These are phyloP conservation scores for Guaruba guarouba DNA, from an alignment of 2,113 vertebrate species.

Conservation along the genomic window DNA sequence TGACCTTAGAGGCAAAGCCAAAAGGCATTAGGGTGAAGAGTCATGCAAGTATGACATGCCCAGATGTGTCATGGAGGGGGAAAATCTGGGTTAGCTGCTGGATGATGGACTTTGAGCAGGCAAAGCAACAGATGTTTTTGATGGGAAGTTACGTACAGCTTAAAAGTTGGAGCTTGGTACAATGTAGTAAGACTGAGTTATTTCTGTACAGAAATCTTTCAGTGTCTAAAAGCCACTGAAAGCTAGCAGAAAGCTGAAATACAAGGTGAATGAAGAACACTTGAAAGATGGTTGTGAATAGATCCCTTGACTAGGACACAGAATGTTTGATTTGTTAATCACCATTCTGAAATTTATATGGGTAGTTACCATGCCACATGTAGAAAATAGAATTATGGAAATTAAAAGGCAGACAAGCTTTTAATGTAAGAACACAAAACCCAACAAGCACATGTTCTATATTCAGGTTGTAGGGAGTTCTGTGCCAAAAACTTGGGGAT, in stretches of 20 bases:
- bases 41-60: not conserved
- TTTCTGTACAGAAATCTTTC: not conserved
- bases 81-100: not conserved
- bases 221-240: not conserved
- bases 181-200: not conserved
- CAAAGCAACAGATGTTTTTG: not conserved
- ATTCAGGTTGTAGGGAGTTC: not conserved
- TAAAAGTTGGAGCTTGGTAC: not conserved
- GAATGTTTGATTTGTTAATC: not conserved
- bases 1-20: not conserved
- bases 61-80: not conserved
- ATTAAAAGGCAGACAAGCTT: not conserved
- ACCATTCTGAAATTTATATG: not conserved
- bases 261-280: not conserved
- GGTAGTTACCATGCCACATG: not conserved
- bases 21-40: not conserved
- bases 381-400: not conserved
- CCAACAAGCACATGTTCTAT: not conserved
- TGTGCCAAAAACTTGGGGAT: not conserved
- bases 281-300: not conserved
- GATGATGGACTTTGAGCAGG: not conserved
- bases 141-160: not conserved
- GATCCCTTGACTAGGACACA: not conserved
- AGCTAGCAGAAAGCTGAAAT: not conserved
- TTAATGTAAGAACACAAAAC: not conserved